Conservation (phyloP, 1,140 invertebrate species). For the Pollicipes pollicipes region DNA sequence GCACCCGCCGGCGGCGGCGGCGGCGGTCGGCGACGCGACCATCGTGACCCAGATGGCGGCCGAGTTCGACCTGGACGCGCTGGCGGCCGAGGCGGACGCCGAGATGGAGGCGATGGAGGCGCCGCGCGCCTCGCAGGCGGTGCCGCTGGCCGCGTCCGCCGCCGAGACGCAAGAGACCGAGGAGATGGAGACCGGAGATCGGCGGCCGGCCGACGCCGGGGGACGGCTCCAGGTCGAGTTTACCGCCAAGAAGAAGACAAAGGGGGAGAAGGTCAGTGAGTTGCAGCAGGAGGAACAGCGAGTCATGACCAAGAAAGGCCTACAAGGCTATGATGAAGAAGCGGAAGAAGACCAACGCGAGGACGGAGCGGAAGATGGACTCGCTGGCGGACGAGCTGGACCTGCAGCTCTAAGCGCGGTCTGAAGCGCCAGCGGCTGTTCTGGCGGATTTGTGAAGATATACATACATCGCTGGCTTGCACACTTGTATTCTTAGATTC, state of each 20-base stretch:
- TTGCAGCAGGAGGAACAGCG: not conserved
- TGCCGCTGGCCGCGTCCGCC: constrained; percentile 13
- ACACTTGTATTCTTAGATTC: too few relatives aligned
- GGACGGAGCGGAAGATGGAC: not conserved
- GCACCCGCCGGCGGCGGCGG: constrained; percentile 55
- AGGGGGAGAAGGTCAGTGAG: too few relatives aligned
- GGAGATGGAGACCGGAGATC: constrained; percentile 25
- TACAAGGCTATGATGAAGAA: not conserved
- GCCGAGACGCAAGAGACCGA: constrained; percentile 34
- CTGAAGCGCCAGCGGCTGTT: too few relatives aligned
- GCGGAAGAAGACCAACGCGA: not conserved
- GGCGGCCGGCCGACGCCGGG: constrained; percentile 19
- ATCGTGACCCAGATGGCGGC: constrained; percentile 54
- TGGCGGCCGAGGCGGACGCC: constrained; percentile 43
- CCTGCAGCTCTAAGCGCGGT: too few relatives aligned
- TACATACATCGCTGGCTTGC: too few relatives aligned
- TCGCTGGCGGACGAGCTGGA: not conserved
- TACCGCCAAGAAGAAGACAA: too few relatives aligned
- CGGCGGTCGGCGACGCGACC: constrained; percentile 50
- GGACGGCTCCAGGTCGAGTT: too few relatives aligned
- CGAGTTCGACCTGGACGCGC: constrained; percentile 72
- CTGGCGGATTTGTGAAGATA: too few relatives aligned
- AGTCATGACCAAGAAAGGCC: not conserved
- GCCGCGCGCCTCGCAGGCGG: constrained; percentile 21
- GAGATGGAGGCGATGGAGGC: constrained; percentile 7